Evolutionary conservation across 2,113 vertebrate species (phyloP).

Genomic region (Patagioenas fasciata): DNA sequence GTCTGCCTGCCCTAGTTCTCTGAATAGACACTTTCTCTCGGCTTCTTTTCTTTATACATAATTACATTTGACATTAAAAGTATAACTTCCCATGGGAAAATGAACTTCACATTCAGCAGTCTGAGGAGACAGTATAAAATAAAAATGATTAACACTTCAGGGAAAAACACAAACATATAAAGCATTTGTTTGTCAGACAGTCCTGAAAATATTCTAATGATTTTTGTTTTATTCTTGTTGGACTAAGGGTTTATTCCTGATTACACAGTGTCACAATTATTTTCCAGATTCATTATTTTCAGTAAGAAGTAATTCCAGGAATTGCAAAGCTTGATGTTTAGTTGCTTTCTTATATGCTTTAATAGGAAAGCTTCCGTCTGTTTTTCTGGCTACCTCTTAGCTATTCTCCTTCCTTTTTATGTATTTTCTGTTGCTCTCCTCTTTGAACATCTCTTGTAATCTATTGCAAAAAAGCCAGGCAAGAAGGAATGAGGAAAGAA

Average conservation of each 20-base stretch:
- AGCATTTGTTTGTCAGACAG: not conserved
- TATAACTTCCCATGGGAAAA: constrained; percentile 31
- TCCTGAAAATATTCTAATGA: not conserved
- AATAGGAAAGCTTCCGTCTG: not conserved
- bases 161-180: not conserved
- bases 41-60: constrained; percentile 23
- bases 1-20: not conserved
- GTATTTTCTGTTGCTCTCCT: not conserved
- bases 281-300: not conserved
- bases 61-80: constrained; percentile 46
- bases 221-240: not conserved
- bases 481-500: not conserved
- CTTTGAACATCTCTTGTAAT: not conserved
- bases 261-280: not conserved
- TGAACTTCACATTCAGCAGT: not conserved
- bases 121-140: constrained; percentile 10
- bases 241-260: not conserved
- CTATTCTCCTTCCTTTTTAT: not conserved
- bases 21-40: not conserved
- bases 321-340: not conserved
- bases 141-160: constrained; percentile 18
- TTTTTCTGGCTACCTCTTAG: accelerated
- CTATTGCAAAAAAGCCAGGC: not conserved
- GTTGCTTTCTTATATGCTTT: accelerated
- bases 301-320: not conserved